Percentiles rank a stretch among this genome's conserved stretches.
Evolutionary conservation across 2,888 invertebrate genomes (phyloP).

Genomic region (Lasioglossum marginatum): DNA sequence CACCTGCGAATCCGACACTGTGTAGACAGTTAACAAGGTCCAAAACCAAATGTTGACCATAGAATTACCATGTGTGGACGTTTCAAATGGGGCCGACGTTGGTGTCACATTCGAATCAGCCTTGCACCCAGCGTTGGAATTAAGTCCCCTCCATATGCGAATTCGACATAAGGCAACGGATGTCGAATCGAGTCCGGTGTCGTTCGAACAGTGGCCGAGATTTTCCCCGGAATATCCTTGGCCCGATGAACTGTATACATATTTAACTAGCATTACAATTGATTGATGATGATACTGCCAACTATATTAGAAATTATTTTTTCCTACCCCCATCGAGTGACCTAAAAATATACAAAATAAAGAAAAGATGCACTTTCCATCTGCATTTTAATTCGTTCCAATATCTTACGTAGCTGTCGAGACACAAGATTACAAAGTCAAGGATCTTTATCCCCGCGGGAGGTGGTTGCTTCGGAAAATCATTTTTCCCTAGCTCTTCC

Average conservation of each 20-base stretch:
- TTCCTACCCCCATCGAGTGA: background rate
- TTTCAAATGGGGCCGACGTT: slow-evolving; percentile 9
- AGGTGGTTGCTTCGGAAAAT: background rate
- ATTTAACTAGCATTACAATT: background rate
- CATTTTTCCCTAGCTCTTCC: background rate
- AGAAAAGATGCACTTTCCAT: background rate
- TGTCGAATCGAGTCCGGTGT: background rate
- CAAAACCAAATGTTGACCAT: slow-evolving; percentile 20
- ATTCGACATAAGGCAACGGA: slow-evolving; percentile 3
- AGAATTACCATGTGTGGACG: slow-evolving; percentile 22
- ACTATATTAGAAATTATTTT: background rate
- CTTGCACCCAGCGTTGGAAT: background rate
- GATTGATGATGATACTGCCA: background rate
- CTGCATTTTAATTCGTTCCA: background rate
- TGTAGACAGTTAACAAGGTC: slow-evolving; percentile 18
- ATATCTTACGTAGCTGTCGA: background rate
- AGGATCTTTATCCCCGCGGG: background rate
- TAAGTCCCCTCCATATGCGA: background rate
- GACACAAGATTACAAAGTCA: background rate
- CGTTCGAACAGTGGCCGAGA: background rate
- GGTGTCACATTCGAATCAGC: background rate
- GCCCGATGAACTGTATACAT: background rate
- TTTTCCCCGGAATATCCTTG: background rate
- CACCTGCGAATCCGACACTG: slow-evolving; percentile 15
- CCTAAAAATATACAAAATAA: background rate